A percentile compares a stretch with the other conserved stretches of the same genome.
Evolutionary conservation across 1,140 invertebrate species (phyloP).

Genomic region (Lucilia sericata): DNA sequence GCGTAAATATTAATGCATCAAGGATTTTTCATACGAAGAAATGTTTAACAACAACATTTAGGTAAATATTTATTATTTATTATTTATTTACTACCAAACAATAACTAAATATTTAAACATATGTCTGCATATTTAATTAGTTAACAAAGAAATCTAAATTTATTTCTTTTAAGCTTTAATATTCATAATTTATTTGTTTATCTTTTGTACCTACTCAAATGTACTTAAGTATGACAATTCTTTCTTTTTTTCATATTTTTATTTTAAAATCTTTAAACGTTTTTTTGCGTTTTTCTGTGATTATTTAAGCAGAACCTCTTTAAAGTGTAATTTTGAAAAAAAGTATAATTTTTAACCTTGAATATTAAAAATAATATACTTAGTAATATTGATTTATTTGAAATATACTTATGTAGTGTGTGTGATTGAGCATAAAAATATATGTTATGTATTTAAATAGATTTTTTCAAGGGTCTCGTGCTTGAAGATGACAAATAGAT

Average conservation of each 20-base stretch:
- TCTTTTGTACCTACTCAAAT: not conserved
- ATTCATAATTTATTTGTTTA: not conserved
- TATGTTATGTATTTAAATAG: too few species aligned
- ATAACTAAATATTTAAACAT: not conserved
- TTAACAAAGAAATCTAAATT: not conserved
- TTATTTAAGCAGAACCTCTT: not conserved
- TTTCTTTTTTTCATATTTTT: not conserved
- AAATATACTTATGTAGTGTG: not conserved
- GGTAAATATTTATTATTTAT: slow-evolving; percentile 13
- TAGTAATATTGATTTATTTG: not conserved
- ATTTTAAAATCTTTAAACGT: not conserved
- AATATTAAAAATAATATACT: not conserved
- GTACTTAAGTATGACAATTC: not conserved
- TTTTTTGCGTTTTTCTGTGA: not conserved
- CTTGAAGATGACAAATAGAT: too few species aligned
- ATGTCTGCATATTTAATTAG: not conserved
- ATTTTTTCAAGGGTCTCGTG: too few species aligned
- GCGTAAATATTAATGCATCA: slow-evolving; percentile 22
- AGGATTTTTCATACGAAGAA: not conserved
- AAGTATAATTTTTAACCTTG: not conserved
- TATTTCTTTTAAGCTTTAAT: not conserved
- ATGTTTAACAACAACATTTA: slow-evolving; percentile 19
- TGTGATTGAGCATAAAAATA: not conserved
- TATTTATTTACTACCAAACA: not conserved
- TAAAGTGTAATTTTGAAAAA: not conserved